Evolutionary conservation across 2,888 invertebrate species (phyloP), one percentile per base, ranked within the genome.

Genomic region (Sinohyriopsis cumingii): DNA sequence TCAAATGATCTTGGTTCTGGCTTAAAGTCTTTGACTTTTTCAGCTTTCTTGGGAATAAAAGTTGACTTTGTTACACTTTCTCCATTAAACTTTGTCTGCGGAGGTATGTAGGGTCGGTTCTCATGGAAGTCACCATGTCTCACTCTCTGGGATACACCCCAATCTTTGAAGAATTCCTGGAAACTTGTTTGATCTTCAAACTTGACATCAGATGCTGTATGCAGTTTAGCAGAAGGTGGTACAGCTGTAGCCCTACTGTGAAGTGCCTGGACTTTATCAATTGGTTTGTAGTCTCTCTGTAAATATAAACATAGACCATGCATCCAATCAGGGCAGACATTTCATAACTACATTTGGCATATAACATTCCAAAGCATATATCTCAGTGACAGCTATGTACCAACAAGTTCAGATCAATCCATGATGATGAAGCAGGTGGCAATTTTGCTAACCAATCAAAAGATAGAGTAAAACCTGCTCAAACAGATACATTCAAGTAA

Each of bases 51-150:
- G 0, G 83, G 82, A 1, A 79, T 75, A 74, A 81, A 89, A 1
- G 84, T 81, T 1, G 82, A 66, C 45, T 82, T 75, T 33, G 80
- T 76, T 19, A 78, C 71, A 60, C 81, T 82, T 54, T 73, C 76
- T 1, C 69, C 83, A 1, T 82, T 80, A 73, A 87, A 86, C 63
- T 83, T 84, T 9, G 72, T 73, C 67, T 66, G 70, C 0, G 86
- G 85, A 5, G 86, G 87, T 15, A 85, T 65, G 69, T 87, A 88
- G 0, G 81, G 83, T 45, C 82, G 75, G 73, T 85, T 84, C 60
- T 88, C 88, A 71, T 88, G 86, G 81, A 87, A 85, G 69, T 89
- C 88, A 7, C 88, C 87, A 72, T 83, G 83, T 53, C 87, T 75
- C 2, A 80, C 69, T 1, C 87, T 72, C 5, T 83, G 80, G 7